Percentiles rank a stretch among this genome's conserved stretches.
Conservation (phyloP, 1,140 invertebrate genomes). For the Meloidogyne chitwoodi region DNA sequence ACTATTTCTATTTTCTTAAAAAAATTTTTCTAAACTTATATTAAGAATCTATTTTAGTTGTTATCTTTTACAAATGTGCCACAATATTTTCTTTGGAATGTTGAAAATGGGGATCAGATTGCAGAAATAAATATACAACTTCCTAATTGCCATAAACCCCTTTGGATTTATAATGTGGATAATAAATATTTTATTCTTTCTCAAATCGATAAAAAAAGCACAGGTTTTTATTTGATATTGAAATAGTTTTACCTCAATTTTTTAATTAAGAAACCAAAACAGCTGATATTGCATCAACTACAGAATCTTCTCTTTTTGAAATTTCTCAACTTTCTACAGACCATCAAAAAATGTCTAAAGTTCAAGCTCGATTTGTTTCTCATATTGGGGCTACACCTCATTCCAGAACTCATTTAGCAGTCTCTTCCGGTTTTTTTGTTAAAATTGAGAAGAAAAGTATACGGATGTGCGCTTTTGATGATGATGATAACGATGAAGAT, state of each 20-base stretch:
- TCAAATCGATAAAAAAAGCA: background rate
- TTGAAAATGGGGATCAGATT: background rate
- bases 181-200: background rate
- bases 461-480: background rate
- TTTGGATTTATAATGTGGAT: background rate
- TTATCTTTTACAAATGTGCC: background rate
- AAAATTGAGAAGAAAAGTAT: constrained; percentile 1
- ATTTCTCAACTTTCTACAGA: background rate
- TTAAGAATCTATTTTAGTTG: too few relatives aligned
- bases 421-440: constrained; percentile 6
- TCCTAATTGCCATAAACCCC: background rate
- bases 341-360: background rate
- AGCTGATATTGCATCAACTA: background rate
- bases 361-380: background rate
- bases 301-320: background rate
- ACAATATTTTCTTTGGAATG: background rate
- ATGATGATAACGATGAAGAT: background rate
- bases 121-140: background rate
- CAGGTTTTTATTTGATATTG: background rate
- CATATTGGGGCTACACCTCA: background rate
- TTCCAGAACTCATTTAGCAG: background rate
- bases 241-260: too few relatives aligned
- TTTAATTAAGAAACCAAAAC: too few relatives aligned
- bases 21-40: too few relatives aligned
- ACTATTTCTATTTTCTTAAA: too few relatives aligned